Evolutionary conservation across 2,888 invertebrate genomes (phyloP).

Genomic region (Chydorus sphaericus): DNA sequence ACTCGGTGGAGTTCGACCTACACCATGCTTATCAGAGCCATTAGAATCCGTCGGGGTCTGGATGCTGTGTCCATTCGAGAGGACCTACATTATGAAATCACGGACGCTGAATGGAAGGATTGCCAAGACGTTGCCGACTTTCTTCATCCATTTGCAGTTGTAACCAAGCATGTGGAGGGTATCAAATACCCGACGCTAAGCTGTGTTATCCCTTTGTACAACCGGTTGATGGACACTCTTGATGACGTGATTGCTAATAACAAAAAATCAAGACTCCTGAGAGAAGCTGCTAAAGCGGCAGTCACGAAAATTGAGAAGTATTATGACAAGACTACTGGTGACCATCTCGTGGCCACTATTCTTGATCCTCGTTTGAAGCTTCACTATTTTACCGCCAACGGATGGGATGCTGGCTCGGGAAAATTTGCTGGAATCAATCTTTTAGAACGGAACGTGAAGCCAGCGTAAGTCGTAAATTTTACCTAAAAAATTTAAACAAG

Average conservation of each 20-base stretch:
- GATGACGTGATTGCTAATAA: background rate
- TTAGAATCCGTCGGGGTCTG: no score
- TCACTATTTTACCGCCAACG: background rate
- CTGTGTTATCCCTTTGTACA: background rate
- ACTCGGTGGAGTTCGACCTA: no score
- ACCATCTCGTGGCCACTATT: background rate
- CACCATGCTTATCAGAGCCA: no score
- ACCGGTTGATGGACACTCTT: background rate
- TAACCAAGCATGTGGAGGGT: background rate
- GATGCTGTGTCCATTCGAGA: no score
- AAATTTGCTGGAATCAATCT: no score
- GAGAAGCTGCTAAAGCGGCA: background rate
- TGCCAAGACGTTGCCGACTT: background rate
- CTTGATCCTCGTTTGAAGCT: background rate
- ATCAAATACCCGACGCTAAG: background rate
- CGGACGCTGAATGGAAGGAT: background rate
- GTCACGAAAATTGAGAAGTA: background rate
- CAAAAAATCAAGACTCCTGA: background rate
- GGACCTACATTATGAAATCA: no score
- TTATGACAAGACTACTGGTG: background rate
- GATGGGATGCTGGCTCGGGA: background rate
- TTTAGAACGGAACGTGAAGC: no score
- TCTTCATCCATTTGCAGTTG: background rate
- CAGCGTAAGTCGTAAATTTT: background rate
- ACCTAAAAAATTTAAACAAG: background rate